Evolutionary conservation across 2,797 vertebrate species (phyloP).

Genomic region (Helicolenus hilgendorfi): DNA sequence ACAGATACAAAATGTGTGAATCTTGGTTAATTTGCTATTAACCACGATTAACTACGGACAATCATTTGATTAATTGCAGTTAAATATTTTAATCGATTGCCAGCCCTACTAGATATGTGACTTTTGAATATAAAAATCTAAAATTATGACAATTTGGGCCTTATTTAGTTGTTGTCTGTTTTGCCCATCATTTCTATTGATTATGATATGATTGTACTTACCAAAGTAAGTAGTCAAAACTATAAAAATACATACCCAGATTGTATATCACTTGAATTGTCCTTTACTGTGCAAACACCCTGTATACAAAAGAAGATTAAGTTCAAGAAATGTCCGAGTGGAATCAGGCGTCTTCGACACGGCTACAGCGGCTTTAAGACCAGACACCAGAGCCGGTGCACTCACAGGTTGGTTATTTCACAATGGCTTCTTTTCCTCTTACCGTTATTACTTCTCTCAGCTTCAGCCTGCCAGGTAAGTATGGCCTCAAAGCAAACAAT

Average conservation of each 20-base stretch:
- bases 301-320: background rate
- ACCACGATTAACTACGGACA: no score
- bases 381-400: slow-evolving; percentile 4
- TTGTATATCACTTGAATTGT: background rate
- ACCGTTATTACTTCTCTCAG: slow-evolving; percentile 68
- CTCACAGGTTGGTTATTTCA: slow-evolving; percentile 48
- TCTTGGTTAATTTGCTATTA: no score
- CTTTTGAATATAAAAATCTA: background rate
- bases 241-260: background rate
- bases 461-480: slow-evolving; percentile 34
- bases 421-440: slow-evolving; percentile 39
- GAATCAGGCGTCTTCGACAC: background rate
- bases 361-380: slow-evolving; percentile 5
- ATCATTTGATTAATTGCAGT: no score
- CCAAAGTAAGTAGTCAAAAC: background rate
- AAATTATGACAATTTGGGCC: background rate
- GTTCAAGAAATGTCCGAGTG: background rate
- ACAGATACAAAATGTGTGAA: no score
- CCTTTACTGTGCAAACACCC: background rate
- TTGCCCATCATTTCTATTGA: background rate
- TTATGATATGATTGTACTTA: background rate
- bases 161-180: background rate
- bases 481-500: slow-evolving; percentile 60
- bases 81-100: no score
- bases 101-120: no score